Evolutionary conservation across 2,113 vertebrate genomes (phyloP), one percentile per base, ranked within the genome.

Genomic region (Ranitomeya variabilis): DNA sequence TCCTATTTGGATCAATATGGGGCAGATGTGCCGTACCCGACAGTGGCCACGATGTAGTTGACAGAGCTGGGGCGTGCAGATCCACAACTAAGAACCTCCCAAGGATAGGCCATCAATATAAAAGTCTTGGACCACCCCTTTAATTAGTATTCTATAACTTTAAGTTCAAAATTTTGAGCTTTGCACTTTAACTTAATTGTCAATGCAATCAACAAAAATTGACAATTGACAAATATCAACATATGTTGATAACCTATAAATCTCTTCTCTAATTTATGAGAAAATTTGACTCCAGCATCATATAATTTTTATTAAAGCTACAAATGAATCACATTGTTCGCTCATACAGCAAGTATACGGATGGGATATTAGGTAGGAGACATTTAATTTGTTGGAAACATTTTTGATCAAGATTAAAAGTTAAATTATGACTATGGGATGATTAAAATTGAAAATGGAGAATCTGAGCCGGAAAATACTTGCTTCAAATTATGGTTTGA

Each of bases 401-500:
- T 86, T 86, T 79, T 57, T 79, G 55, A 45, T 62, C 37, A 15
- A 78, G 74, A 78, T 79, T 64, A 87, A 87, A 80, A 64, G 21
- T 21, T 54, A 87, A 69, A 89, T 85, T 90, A 80, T 60, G 57
- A 84, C 71, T 8, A 67, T 13, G 23, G 57, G 52, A 69, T 81
- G 69, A 71, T 74, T 86, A 73, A 77, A 77, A 82, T 26, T 23
- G 52, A 51, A 80, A 79, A 80, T 57, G 54, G 81, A 91, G 8
- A 76, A 52, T 52, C 45, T 78, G 60, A 73, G 7, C 3, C 6
- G 62, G 23, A 87, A 92, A 90, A 66, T 74, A 10, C 37, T 67
- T 83, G 51, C 57, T 83, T 92, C 16, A 78, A 88, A 73, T 84
- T 86, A 87, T 69, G 77, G 87, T 59, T 87, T 74, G 10, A 88